A percentile compares a stretch with the other conserved stretches of the same genome.
Evolutionary conservation across 2,888 invertebrate genomes (phyloP).

Genomic region (Patella caerulea): DNA sequence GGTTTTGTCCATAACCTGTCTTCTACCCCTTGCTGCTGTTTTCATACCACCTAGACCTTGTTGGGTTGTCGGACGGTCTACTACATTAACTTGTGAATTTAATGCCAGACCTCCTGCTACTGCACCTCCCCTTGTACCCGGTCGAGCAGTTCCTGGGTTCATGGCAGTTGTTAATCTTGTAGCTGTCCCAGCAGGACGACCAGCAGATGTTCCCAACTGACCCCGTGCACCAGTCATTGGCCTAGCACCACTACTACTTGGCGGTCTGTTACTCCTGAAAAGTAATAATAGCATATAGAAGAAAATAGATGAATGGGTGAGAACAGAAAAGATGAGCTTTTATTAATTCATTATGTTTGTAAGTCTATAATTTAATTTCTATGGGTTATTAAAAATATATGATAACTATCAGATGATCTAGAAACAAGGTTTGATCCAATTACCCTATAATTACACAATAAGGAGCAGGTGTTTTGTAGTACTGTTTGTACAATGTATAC

Average conservation of each 20-base stretch:
- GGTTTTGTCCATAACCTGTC: slow-evolving; percentile 86
- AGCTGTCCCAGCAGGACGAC: slow-evolving; percentile 68
- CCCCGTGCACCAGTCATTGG: slow-evolving; percentile 44
- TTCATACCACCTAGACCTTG: slow-evolving; percentile 83
- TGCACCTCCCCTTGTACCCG: slow-evolving; percentile 61
- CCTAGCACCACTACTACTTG: slow-evolving; percentile 39
- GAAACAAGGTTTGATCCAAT: too few relatives aligned
- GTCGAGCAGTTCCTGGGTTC: slow-evolving; percentile 63
- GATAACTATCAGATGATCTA: too few relatives aligned
- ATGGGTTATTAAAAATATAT: too few relatives aligned
- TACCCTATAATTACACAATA: too few relatives aligned
- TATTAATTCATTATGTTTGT: too few relatives aligned
- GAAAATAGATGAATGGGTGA: too few relatives aligned
- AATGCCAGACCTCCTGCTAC: slow-evolving; percentile 64
- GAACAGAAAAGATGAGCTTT: too few relatives aligned
- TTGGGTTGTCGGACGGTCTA: slow-evolving; percentile 86
- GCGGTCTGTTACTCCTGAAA: slow-evolving; percentile 34
- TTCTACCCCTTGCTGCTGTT: slow-evolving; percentile 73
- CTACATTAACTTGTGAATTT: slow-evolving; percentile 72
- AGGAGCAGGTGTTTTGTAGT: too few relatives aligned
- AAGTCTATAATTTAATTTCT: too few relatives aligned
- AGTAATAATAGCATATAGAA: too few relatives aligned
- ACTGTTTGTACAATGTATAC: too few relatives aligned
- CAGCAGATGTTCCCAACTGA: slow-evolving; percentile 54
- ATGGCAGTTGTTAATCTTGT: slow-evolving; percentile 69